Evolutionary conservation across 30 jellyfish, hydroid and myxozoan genomes (phyloP), one percentile per base, ranked within the genome.

Genomic region (Turritopsis rubra): DNA sequence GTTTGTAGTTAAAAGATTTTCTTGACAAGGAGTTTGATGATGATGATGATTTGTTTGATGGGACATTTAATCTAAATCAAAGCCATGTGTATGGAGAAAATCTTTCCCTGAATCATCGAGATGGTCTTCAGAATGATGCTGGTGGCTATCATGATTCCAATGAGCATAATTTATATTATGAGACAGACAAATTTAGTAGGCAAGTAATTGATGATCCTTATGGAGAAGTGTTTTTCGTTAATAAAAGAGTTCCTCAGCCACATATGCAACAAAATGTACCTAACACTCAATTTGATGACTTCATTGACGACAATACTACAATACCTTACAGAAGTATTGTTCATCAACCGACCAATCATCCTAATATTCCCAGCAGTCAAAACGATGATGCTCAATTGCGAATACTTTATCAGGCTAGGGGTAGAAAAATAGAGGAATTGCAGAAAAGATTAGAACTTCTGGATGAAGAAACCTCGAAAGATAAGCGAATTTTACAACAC

Each of bases 381-480:
- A 18, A 81, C 23, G 91, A 86, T 24, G 29, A 74, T 13, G 77
- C 87, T 17, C 97, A 91, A 80, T 79, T 91, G 24, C 85, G 84
- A 72, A 84, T 87, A 21, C 90, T 91, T n/a, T 91, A 91, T 54
- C 90, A 87, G 18, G 97, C 93, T 4, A 71, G 97, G 23, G 97
- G 97, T 1, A 73, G 89, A 52, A 91, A 91, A 77, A 87, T 91
- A 31, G 96, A 91, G 52, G 91, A 83, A 71, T 79, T 91, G 80
- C 91, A 83, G 81, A 71, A 53, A 41, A 23, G 28, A 1, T 20
- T 87, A 27, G 89, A 84, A 68, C 85, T 30, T 22, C 71, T 30
- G 60, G 87, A 28, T 18, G 96, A 86, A 53, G 87, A 84, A 52
- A 79, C 66, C 0, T 88, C 76, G 18, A 83, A 82, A 84, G 95